Percentiles rank a stretch among this genome's conserved stretches.
These are phyloP conservation scores for Noctua pronuba DNA, from an alignment of 2,888 invertebrate species.

Conservation along the genomic window DNA sequence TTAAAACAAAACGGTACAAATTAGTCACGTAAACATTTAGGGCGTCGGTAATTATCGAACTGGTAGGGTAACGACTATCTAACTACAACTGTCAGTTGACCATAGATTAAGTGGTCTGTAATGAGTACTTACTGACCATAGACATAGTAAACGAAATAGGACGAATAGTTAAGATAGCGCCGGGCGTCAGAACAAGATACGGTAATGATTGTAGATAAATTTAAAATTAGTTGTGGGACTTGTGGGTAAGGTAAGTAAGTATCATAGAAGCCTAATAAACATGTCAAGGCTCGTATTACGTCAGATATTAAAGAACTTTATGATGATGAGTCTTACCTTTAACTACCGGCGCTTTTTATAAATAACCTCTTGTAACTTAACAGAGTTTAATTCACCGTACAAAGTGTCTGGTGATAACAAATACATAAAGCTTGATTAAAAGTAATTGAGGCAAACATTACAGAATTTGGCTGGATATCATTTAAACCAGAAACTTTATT, in stretches of 20 bases:
- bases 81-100: conserved; percentile 48
- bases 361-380: conserved; percentile 4
- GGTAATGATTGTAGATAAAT: conserved; percentile 70
- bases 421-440: conserved; percentile 33
- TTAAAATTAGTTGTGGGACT: conserved; percentile 52
- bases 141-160: conserved; percentile 73
- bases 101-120: conserved; percentile 60
- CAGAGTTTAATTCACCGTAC: not conserved
- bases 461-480: conserved; percentile 23
- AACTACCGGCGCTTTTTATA: conserved; percentile 3
- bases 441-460: conserved; percentile 15
- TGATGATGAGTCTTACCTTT: conserved; percentile 32
- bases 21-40: conserved; percentile 69
- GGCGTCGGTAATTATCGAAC: conserved; percentile 66
- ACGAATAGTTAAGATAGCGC: conserved; percentile 78
- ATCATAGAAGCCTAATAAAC: conserved; percentile 62
- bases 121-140: conserved; percentile 62
- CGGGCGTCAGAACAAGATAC: conserved; percentile 76
- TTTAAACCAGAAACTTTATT: conserved; percentile 37
- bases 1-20: conserved; percentile 42
- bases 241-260: too few relatives aligned
- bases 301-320: conserved; percentile 42
- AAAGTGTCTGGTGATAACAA: conserved; percentile 26
- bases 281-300: conserved; percentile 70
- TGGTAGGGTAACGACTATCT: conserved; percentile 59